Evolutionary conservation across 2,888 invertebrate genomes (phyloP), one percentile per base, ranked within the genome.

Genomic region (Colletes collaris): DNA sequence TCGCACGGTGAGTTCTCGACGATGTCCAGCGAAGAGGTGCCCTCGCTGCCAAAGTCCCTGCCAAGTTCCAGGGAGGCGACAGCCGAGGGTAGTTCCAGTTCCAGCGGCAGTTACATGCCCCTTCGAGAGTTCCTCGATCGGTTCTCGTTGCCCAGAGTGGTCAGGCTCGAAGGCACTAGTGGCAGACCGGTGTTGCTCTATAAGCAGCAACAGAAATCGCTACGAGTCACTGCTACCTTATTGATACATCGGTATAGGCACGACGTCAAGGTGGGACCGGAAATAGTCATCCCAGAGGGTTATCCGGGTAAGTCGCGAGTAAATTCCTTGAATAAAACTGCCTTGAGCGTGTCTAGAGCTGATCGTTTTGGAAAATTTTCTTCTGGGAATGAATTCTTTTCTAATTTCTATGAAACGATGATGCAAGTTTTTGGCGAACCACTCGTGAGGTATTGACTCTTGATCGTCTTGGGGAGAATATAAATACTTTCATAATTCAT

Each of bases 211-310:
- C 91, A 91, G 65, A 86, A 87, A 84, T 91, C 91, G 16, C 88
- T 91, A 59, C 87, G 91, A 70, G 91, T 91, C 74, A 91, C 91
- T 19, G 91, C 91, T 0, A 91, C 90, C 16, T 87, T 94, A 52
- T 91, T 94, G 60, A 91, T 94, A 85, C 94, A 93, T 90, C 93
- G 93, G 74, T 93, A 93, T 73, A 93, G 94, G 86, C 92, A 93
- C 71, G 93, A 93, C 80, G 93, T 93, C 84, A 94, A 94, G 88
- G 93, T 94, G 76, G 93, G 93, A 72, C 93, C 94, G 75, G 92
- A 93, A 74, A 91, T 94, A 76, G 94, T 94, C 87, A 93, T 94
- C 83, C 94, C 94, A 50, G 94, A 94, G 81, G 93, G 93, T 82
- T 94, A 94, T 88, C 92, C 93, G 84, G 94, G 94, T 94, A 81